Evolutionary conservation across 2,797 vertebrate genomes (phyloP).

Genomic region (Gobionotothen gibberifrons): DNA sequence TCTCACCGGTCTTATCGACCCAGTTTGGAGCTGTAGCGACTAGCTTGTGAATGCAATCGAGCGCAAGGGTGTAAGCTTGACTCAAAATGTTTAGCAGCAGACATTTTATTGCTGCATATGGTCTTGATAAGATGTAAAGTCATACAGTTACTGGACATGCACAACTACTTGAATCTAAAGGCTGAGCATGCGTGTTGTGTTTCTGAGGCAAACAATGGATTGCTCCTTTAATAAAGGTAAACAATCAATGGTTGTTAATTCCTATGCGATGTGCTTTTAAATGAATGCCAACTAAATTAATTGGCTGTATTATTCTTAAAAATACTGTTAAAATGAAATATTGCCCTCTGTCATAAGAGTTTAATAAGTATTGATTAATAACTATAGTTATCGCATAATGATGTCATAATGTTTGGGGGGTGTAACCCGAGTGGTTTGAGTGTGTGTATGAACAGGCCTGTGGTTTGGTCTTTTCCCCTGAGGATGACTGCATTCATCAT

Average conservation of each 20-base stretch:
- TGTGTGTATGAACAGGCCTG: constrained; percentile 25
- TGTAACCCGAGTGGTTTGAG: neutral
- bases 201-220: no score
- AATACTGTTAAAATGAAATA: neutral
- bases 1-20: neutral
- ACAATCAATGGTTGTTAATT: no score
- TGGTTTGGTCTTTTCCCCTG: constrained; percentile 40
- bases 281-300: no score
- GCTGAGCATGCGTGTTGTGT: no score
- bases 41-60: neutral
- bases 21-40: neutral
- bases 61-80: no score
- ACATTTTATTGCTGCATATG: no score
- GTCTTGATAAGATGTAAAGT: no score
- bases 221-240: no score
- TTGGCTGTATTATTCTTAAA: neutral
- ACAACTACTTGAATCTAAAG: no score
- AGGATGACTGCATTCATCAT: constrained; percentile 50
- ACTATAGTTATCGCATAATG: neutral
- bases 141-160: no score
- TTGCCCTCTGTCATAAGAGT: neutral
- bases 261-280: no score
- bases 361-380: neutral
- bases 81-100: no score
- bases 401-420: neutral